phyloP scores from a whole-genome alignment of 2,888 invertebrate genomes.

The Agrochola lychnidis region DNA sequence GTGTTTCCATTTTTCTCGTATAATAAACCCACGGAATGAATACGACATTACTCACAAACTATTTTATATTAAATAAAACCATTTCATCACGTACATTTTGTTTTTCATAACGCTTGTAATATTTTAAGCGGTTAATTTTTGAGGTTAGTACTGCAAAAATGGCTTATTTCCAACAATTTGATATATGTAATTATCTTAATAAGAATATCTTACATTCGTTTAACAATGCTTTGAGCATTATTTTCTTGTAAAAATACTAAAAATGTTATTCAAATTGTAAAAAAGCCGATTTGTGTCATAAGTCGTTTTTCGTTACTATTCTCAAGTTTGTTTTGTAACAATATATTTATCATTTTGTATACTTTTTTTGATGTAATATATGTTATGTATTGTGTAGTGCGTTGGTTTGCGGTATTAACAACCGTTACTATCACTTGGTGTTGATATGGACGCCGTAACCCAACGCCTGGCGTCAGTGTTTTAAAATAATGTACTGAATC shows the following conservation, averaged over 20 bases:
- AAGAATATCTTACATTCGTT: slow-evolving; percentile 27
- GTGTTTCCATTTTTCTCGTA: slow-evolving; percentile 18
- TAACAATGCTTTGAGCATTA: slow-evolving; percentile 43
- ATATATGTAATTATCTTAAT: slow-evolving; percentile 45
- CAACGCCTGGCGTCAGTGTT: slow-evolving; percentile 59
- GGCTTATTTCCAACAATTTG: slow-evolving; percentile 20
- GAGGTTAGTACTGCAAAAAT: slow-evolving; percentile 27
- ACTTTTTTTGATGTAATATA: slow-evolving; percentile 65
- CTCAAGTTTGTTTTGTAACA: slow-evolving; percentile 59
- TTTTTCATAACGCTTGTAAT: slow-evolving; percentile 60
- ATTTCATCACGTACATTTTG: slow-evolving; percentile 51
- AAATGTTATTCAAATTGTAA: slow-evolving; percentile 28
- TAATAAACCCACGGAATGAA: slow-evolving; percentile 28
- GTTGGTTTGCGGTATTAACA: slow-evolving; percentile 24
- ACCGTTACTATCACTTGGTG: not conserved
- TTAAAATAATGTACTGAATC: slow-evolving; percentile 67
- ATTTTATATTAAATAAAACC: slow-evolving; percentile 45
- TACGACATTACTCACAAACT: slow-evolving; percentile 61
- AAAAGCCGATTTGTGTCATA: not conserved
- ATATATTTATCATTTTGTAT: slow-evolving; percentile 67
- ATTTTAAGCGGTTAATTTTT: slow-evolving; percentile 56
- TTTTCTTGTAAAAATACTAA: slow-evolving; percentile 48
- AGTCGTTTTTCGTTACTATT: slow-evolving; percentile 15
- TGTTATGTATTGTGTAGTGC: slow-evolving; percentile 57
- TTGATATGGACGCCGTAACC: not conserved